Base-by-base conservation (phyloP, 1,140 invertebrate genomes). In the Pogonomyrmex californicus region DNA sequence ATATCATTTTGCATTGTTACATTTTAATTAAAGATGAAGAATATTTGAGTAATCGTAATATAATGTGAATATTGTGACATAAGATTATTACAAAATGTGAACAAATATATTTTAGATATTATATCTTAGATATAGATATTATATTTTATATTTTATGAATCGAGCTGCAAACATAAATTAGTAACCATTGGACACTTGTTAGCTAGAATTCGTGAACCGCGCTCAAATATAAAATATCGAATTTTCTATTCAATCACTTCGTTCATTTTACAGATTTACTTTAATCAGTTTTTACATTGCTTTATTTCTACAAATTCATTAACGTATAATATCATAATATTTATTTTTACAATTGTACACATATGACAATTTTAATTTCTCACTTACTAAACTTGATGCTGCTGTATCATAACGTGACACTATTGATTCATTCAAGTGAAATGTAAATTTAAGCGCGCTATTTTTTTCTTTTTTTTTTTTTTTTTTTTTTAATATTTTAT, bases 261-360 rank as follows among this genome's bases (percentile, higher is more conserved):
- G 56, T 83, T 60, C 54, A 83, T 73, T 83, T 73, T 60, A 38
- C 68, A 23, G 41, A 36, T 75, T 73, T 73, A 17, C 58, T 82
- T 82, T 51, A 60, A 73, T 36, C 68, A 83, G 75, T 83, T 83
- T 83, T 36, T 41, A 30, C 12, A 12, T 60, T 33, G 79, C 56
- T 49, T 38, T 12, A 62, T 60, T 56, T 83, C 41, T 75, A 38
- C 10, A n/a, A 73, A 83, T 83, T 62, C 62, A 73, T 83, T 83
- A 83, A 41, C 68, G 49, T 73, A n/a, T n/a, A n/a, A 73, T 83
- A 83, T 83, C 33, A 33, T 12, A 49, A 75, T 58, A 75, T 83
- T 83, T 83, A 83, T 73, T 73, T 73, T 83, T 56, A 56, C 54
- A 7, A 60, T 44, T 60, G n/a, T 33, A 4, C 63, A 30, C 66